Evolutionary conservation across 1,140 invertebrate species (phyloP).

Genomic region (Drosophila mauritiana): DNA sequence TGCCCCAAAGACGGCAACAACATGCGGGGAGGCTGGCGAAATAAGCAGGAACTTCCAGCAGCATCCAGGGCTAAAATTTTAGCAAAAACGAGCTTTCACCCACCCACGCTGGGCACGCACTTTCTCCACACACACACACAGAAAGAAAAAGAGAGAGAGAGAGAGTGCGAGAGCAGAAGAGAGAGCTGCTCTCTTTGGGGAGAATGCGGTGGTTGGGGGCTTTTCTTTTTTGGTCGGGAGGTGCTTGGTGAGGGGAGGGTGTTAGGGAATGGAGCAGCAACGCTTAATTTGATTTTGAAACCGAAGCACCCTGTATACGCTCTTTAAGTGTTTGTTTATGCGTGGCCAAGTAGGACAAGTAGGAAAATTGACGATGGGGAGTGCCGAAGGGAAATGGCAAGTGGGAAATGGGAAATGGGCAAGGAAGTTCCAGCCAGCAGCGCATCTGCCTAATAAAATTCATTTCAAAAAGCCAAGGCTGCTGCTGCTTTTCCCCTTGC

Average conservation of each 20-base stretch:
- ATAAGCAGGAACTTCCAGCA: slow-evolving; percentile 59
- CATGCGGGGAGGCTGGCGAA: slow-evolving; percentile 4
- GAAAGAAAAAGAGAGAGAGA: background rate
- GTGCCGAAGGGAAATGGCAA: slow-evolving; percentile 4
- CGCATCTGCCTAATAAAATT: slow-evolving; percentile 75
- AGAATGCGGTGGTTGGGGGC: background rate
- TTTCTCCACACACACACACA: slow-evolving; percentile 11
- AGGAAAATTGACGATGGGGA: background rate
- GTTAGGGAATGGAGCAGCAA: slow-evolving; percentile 39
- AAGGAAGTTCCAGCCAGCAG: slow-evolving; percentile 10
- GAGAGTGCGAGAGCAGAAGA: slow-evolving; percentile 6
- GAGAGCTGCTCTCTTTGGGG: slow-evolving; percentile 42
- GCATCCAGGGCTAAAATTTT: slow-evolving; percentile 75
- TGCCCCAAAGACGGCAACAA: slow-evolving; percentile 70
- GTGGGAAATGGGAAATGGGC: slow-evolving; percentile 4
- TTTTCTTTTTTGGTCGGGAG: background rate
- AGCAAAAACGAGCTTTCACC: slow-evolving; percentile 68
- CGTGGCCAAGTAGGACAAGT: slow-evolving; percentile 48
- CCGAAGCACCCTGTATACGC: slow-evolving; percentile 55
- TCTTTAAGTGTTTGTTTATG: slow-evolving; percentile 83
- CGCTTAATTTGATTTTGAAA: slow-evolving; percentile 67
- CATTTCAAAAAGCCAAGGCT: slow-evolving; percentile 66
- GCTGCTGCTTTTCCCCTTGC: background rate
- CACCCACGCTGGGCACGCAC: slow-evolving; percentile 23
- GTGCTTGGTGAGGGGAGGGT: background rate